Base-by-base conservation (phyloP, 1,140 invertebrate genomes). In the Diachasmimorpha longicaudata region DNA sequence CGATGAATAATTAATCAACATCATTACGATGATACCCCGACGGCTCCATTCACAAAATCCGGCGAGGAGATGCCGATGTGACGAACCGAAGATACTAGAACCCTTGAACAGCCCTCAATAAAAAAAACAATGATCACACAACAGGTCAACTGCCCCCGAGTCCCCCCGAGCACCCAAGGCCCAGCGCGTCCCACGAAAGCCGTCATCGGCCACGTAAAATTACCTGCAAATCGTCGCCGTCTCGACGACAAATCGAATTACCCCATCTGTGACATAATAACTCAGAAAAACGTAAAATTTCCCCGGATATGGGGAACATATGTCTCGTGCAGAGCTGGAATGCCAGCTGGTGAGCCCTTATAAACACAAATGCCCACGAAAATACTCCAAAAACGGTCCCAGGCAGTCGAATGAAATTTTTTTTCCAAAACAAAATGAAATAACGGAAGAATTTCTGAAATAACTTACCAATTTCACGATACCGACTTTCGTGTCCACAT, bases 401-500 rank as follows among this genome's bases (percentile, higher is more conserved):
- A 21, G 0, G 16, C 31, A 19, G n/a, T 0, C 23, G 39, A 25
- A 23, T 25, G n/a, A 71, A 46, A 48, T 42, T 39, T n/a, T 70
- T 23, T 6, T 39, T 42, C 44, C 0, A 5, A n/a, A 10, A 21
- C 10, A 66, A 11, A 39, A 46, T 39, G 10, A 9, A 31, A 3
- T 31, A 2, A 31, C 2, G 31, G 21, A 11, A 25, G 63, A 69
- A 10, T 66, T 21, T 66, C 31, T 58, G 6, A 21, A 21, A 25
- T 58, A 48, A 83, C 82, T 89, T 85, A 91, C 91, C 87, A 91
- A 90, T 82, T 92, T 92, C 42, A 92, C 90, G 81, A 91, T 90
- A 80, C 91, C 91, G 79, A 86, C 85, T 80, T 88, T 88, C 72
- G 84, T 79, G 76, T 86, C 85, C 58, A 80, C 82, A 81, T 80